Evolutionary conservation across 2,888 invertebrate genomes (phyloP), one percentile per base, ranked within the genome.

Genomic region (Theretra japonica): DNA sequence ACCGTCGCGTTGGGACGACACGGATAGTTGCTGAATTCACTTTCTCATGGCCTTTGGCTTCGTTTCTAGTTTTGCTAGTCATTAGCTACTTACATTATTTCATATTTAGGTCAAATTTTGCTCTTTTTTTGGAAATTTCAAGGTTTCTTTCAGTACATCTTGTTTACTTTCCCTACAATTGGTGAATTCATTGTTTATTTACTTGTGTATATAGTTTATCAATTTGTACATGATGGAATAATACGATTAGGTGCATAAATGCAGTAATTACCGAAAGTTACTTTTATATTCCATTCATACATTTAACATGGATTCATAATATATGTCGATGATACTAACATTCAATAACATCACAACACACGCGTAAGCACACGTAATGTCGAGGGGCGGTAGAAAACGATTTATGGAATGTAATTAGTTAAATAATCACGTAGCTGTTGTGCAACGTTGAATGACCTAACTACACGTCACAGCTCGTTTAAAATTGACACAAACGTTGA

Each of bases 41-140:
- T 93, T 93, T 93, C 92, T 83, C 86, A 79, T 83, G 83, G 82
- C 82, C 85, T 87, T 86, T 82, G 78, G 72, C 65, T 56, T 56
- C 33, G 65, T 56, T 30, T 65, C 62, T 62, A 73, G 59, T 68
- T 25, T 60, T 70, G 28, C 57, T 71, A 48, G 56, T 48, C 69
- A 17, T 53, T 70, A 70, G 60, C 69, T 73, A 69, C 71, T 73
- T 48, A 21, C 23, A 33, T 30, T n/a, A 56, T 30, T 70, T 50
- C n/a, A n/a, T 65, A n/a, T 56, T 69, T 69, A 50, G 68, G 17
- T 6, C 23, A 56, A 56, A 28, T 69, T 56, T 11, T 28, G 19
- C 8, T 28, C 19, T 68, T 28, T 56, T 53, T n/a, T 53, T 53
- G 30, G 8, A 19, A 21, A 33, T 69, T 69, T 41, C 6, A 3